Evolutionary conservation across 2,113 vertebrate species (phyloP), one percentile per base, ranked within the genome.

Genomic region (Crotalus tigris): DNA sequence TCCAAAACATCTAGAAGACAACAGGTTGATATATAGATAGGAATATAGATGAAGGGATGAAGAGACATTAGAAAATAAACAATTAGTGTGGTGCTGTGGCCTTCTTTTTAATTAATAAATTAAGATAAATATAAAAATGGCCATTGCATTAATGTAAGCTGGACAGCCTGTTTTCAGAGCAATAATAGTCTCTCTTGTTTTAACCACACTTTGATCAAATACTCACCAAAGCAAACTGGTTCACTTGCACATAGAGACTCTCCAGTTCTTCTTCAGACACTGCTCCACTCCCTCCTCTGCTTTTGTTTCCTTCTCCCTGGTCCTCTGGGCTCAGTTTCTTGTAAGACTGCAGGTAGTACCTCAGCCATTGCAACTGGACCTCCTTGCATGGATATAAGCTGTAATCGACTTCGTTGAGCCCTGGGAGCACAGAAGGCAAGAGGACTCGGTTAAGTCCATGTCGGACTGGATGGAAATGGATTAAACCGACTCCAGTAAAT

Each of bases 211-310:
- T 59, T 5, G 17, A 33, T 10, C 19, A 1, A 15, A 59, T 91
- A 95, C 98, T 99, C 96, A 99, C 99, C 98, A 99, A 96, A 91
- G 99, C 98, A 92, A 99, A 99, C 96, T 99, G 99, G 98, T 99
- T 99, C 97, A 99, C 99, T 97, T 99, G 99, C 44, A 99, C 98
- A 0, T 99, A 99, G 93, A 99, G 99, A 0, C 97, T 97, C 94
- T 99, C 98, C 94, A 99, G 98, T 97, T 99, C 99, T 51, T 95
- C 95, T 88, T 96, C 90, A 13, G 98, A 98, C 95, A 98, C 98
- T 0, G 97, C 97, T 23, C 95, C 97, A 0, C 89, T 98, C 0
- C 90, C 64, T 0, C 95, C 98, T 9, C 98, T 90, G 88, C 33
- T 90, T 92, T 92, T 92, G 54, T 90, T 98, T 0, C 91, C 61